Evolutionary conservation across 92 coral and sea anemone species (phyloP), one percentile per base, ranked within the genome.

Genomic region (Palythoa grandiflora): DNA sequence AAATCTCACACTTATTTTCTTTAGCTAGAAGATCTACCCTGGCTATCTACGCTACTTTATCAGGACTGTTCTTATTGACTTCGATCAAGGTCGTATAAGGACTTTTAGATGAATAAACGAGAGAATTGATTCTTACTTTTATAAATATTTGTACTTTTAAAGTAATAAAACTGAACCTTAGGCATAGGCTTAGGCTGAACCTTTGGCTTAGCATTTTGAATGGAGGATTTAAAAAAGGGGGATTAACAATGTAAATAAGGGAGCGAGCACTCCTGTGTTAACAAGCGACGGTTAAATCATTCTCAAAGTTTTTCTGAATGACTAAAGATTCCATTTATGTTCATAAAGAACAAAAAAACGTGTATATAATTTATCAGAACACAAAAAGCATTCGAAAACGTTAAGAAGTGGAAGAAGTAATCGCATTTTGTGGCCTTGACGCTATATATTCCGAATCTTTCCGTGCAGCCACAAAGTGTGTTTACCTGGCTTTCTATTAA

Each of bases 151-250:
- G 37, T 61, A 17, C 14, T 57, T 76, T 8, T 35, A 44, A 65
- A 81, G 71, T 66, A 65, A 19, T 81, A 66, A 66, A 44, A 81
- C 63, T 35, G 21, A 13, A 40, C 50, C 57, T 20, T 28, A 28
- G 28, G 28, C 28, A 0, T 28, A 28, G 28, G 28, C 28, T 28
- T 28, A 28, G 28, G 28, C 28, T 28, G 28, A 28, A 28, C 28
- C 28, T 28, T 28, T 28, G 28, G 28, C 28, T 28, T 12, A 3
- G 15, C 75, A 70, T 12, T 40, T 65, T 81, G 21, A 81, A 48
- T 14, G 60, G 60, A 66, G 12, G 10, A 8, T 15, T 48, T 68
- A 57, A 68, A 66, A 66, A 15, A 14, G 75, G 14, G 13, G 75
- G 63, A 63, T 65, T 63, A 81, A 47, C 60, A 8, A 9, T 10